Percentiles rank a stretch among this genome's conserved stretches.
Evolutionary conservation across 2,888 invertebrate species (phyloP).

Genomic region (Clistopyga incitator): DNA sequence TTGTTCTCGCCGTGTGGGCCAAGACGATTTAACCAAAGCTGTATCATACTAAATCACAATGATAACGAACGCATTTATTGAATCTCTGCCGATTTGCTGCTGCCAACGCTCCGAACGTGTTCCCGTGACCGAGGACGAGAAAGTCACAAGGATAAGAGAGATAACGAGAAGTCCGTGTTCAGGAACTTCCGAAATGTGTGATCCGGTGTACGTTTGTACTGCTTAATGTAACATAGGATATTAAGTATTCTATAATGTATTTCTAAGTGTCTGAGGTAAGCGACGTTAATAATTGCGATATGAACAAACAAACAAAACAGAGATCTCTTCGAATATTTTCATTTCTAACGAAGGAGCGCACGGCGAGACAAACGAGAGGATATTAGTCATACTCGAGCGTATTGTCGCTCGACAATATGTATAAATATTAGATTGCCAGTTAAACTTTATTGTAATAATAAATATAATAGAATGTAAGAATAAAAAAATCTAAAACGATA

Average conservation of each 20-base stretch:
- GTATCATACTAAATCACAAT: slow-evolving; percentile 48
- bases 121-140: slow-evolving; percentile 7
- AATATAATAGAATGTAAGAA: slow-evolving; percentile 48
- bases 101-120: slow-evolving; percentile 47
- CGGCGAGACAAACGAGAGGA: slow-evolving; percentile 45
- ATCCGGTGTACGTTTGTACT: slow-evolving; percentile 66
- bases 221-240: slow-evolving; percentile 61
- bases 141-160: slow-evolving; percentile 1
- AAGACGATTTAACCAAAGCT: slow-evolving; percentile 83
- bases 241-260: slow-evolving; percentile 55
- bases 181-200: slow-evolving; percentile 57
- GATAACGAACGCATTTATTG: slow-evolving; percentile 74
- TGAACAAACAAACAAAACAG: slow-evolving; percentile 16
- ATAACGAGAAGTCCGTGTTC: slow-evolving; percentile 40
- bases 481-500: slow-evolving; percentile 34
- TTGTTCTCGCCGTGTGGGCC: slow-evolving; percentile 93
- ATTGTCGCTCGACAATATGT: slow-evolving; percentile 59
- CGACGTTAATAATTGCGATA: slow-evolving; percentile 37
- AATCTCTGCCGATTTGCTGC: slow-evolving; percentile 69
- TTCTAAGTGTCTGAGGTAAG: slow-evolving; percentile 53
- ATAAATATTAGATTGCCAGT: slow-evolving; percentile 59
- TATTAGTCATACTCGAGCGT: slow-evolving; percentile 57
- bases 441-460: slow-evolving; percentile 61
- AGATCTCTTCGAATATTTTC: slow-evolving; percentile 39
- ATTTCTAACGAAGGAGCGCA: slow-evolving; percentile 22